Conservation (phyloP, 2,888 invertebrate genomes). For the Noctua fimbriata region DNA sequence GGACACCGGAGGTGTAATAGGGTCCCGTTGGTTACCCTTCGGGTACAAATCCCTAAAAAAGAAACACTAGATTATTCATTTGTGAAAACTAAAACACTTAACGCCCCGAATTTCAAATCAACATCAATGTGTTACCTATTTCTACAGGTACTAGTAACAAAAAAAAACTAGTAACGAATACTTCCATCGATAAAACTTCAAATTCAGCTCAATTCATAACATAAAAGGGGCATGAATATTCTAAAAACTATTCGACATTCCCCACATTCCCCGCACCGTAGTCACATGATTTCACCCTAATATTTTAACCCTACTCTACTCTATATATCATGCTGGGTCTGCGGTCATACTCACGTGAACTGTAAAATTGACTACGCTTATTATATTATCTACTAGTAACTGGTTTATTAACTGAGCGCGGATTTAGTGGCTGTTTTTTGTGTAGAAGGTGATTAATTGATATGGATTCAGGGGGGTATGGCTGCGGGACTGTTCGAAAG, state of each 20-base stretch:
- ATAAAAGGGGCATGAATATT: slow-evolving; percentile 15
- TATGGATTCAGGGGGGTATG: neutral
- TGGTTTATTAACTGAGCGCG: neutral
- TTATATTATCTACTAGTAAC: slow-evolving; percentile 44
- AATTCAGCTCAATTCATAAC: neutral
- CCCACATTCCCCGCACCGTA: slow-evolving; percentile 4
- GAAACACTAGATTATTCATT: neutral
- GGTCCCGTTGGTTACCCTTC: too few species aligned
- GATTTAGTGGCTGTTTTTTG: slow-evolving; percentile 1
- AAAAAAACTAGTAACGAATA: neutral
- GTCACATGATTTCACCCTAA: slow-evolving; percentile 30
- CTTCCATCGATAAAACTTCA: neutral
- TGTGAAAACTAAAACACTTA: neutral
- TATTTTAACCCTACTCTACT: slow-evolving; percentile 56
- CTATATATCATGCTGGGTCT: slow-evolving; percentile 64
- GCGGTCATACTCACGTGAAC: slow-evolving; percentile 49
- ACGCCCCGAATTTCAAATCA: neutral
- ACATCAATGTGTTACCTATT: neutral
- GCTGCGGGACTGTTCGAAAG: too few species aligned
- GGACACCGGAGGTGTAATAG: too few species aligned
- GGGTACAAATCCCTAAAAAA: too few species aligned
- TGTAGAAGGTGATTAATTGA: neutral
- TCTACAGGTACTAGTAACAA: neutral
- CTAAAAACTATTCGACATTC: slow-evolving; percentile 28
- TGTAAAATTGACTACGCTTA: slow-evolving; percentile 64